Conservation (phyloP, 2,888 invertebrate genomes). For the Dioctria rufipes region DNA sequence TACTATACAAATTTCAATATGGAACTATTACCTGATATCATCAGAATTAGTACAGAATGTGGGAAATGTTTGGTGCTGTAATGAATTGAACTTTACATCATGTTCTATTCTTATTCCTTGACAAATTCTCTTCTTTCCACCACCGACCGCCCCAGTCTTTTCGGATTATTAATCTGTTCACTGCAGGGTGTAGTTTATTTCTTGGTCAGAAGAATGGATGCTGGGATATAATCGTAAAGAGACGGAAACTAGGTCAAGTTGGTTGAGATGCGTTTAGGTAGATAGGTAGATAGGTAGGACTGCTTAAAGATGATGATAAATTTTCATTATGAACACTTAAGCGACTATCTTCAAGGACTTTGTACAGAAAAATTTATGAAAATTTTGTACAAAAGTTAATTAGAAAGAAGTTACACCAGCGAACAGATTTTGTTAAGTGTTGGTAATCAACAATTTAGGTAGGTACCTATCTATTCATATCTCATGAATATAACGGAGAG, state of each 20-base stretch:
- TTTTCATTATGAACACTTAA: constrained; percentile 29
- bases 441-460: too few relatives aligned
- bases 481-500: too few relatives aligned
- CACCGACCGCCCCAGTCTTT: neutral
- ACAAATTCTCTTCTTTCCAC: neutral
- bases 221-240: constrained; percentile 24
- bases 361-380: constrained; percentile 8
- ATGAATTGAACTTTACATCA: constrained; percentile 30
- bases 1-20: neutral
- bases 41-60: neutral
- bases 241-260: constrained; percentile 30
- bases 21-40: neutral
- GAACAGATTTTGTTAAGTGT: too few relatives aligned
- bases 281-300: neutral
- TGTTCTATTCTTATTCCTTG: neutral
- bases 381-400: neutral
- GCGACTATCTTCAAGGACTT: neutral
- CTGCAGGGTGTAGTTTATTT: constrained; percentile 18
- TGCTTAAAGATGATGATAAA: constrained; percentile 17
- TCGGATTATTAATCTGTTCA: constrained; percentile 25
- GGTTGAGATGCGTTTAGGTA: constrained; percentile 13
- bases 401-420: neutral
- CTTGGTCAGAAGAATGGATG: constrained; percentile 19
- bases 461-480: too few relatives aligned
- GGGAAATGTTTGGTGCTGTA: neutral